Conservation (phyloP, 2,113 vertebrate species). For the Pao palembangensis region DNA sequence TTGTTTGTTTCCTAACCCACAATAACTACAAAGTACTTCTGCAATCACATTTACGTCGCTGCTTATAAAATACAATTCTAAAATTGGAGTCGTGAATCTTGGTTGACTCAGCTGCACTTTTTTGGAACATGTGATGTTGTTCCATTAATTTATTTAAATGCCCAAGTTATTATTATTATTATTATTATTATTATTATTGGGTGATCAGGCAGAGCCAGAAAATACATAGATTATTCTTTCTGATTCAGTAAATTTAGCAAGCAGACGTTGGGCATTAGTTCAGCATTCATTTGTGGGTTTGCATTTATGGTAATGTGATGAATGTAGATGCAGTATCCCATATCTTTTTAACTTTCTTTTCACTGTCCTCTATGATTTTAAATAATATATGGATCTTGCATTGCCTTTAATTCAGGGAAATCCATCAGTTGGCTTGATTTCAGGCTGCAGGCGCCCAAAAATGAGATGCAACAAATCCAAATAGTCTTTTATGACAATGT, state of each 20-base stretch:
- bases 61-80: constrained; percentile 8
- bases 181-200: too few species aligned
- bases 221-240: too few species aligned
- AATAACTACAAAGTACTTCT: constrained; percentile 13
- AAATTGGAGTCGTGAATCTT: constrained; percentile 15
- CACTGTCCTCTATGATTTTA: neutral
- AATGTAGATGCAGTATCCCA: neutral
- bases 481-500: neutral
- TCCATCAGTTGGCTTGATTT: neutral
- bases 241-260: neutral
- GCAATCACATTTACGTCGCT: constrained; percentile 6
- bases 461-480: neutral
- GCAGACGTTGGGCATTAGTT: neutral
- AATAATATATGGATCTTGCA: neutral
- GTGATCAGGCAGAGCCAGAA: too few species aligned
- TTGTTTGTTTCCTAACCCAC: constrained; percentile 20
- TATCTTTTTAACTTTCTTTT: neutral
- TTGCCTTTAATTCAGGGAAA: neutral
- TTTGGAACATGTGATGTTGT: neutral
- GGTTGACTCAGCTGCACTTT: neutral
- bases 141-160: too few species aligned
- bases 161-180: too few species aligned
- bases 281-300: neutral
- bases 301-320: neutral
- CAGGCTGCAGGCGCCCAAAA: neutral